Percentiles rank a stretch among this genome's conserved stretches.
These are phyloP conservation scores for Euwallacea fornicatus DNA, from an alignment of 1,140 invertebrate species.

Conservation along the genomic window DNA sequence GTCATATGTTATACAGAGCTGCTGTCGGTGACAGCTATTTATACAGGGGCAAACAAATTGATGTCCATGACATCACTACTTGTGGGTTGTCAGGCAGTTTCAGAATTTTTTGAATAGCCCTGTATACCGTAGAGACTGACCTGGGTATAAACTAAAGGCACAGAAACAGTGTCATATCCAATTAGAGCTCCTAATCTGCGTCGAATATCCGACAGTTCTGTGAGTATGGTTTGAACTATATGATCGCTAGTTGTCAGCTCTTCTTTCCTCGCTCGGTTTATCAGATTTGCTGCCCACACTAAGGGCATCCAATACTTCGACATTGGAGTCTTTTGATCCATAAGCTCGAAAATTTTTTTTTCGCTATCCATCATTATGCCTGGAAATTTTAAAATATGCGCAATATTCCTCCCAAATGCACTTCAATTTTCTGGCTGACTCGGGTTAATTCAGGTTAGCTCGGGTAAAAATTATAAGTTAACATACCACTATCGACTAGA, in stretches of 20 bases:
- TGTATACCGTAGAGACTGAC: conserved; percentile 56
- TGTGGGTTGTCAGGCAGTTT: neutral
- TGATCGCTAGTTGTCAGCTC: conserved; percentile 80
- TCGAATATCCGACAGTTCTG: conserved; percentile 81
- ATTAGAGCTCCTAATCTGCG: conserved; percentile 77
- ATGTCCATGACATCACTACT: too few relatives aligned
- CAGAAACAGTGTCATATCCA: conserved; percentile 95
- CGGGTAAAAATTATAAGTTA: conserved; percentile 10
- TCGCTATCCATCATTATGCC: conserved; percentile 89
- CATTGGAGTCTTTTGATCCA: conserved; percentile 85
- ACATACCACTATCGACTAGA: conserved; percentile 84
- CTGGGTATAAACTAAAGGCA: conserved; percentile 97
- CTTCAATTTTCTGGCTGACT: neutral
- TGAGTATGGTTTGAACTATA: conserved; percentile 81
- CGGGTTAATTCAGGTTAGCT: neutral
- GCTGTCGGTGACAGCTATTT: too few relatives aligned
- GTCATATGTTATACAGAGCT: too few relatives aligned
- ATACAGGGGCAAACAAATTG: too few relatives aligned
- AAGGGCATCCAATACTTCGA: conserved; percentile 92
- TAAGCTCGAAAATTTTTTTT: conserved; percentile 84
- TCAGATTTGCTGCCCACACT: conserved; percentile 89
- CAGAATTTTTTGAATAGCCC: neutral
- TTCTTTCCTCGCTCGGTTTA: conserved; percentile 81
- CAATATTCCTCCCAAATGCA: neutral
- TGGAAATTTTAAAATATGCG: conserved; percentile 47